Evolutionary conservation across 1,140 invertebrate species (phyloP), one percentile per base, ranked within the genome.

Genomic region (Gonioctena quinquepunctata): DNA sequence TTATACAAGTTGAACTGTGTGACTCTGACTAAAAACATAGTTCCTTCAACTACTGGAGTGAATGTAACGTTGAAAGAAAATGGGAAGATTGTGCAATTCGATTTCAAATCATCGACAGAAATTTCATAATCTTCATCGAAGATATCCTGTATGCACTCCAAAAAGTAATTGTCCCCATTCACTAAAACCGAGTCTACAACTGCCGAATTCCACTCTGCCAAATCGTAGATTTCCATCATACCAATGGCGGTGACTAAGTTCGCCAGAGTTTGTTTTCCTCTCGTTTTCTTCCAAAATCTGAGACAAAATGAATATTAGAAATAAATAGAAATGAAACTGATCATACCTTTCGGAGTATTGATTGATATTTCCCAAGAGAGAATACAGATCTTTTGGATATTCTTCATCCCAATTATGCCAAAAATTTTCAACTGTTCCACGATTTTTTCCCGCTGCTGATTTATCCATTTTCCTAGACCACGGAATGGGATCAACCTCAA

Each of bases 391-490:
- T 0, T 86, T 85, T n/a, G 85, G 83, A 71, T 88, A 89, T 79
- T 89, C 88, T 2, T 89, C 84, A 72, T 89, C 87, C 85, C 86
- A 90, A 65, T 88, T 84, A 74, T 87, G 87, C 83, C 88, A 81
- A 79, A 83, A 78, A 54, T 67, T 73, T 50, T 77, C 75, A 2
- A 50, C 21, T 49, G 54, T 65, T 8, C 74, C 75, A 57, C 77
- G 49, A 3, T 26, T 23, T 33, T 67, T 67, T 75, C 66, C 72
- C 25, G 28, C 49, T 19, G 78, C 56, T 11, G 73, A 60, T 65
- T 76, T 68, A 6, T 63, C 52, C 16, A 74, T 66, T n/a, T 75
- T 72, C 23, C 76, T 68, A 0, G 79, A 78, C 82, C 81, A 83
- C 5, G 82, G 80, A 50, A 80, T 74, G 6, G 79, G 79, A 66